phyloP scores from a whole-genome alignment of 2,888 invertebrate genomes.

The Hipparchia semele region DNA sequence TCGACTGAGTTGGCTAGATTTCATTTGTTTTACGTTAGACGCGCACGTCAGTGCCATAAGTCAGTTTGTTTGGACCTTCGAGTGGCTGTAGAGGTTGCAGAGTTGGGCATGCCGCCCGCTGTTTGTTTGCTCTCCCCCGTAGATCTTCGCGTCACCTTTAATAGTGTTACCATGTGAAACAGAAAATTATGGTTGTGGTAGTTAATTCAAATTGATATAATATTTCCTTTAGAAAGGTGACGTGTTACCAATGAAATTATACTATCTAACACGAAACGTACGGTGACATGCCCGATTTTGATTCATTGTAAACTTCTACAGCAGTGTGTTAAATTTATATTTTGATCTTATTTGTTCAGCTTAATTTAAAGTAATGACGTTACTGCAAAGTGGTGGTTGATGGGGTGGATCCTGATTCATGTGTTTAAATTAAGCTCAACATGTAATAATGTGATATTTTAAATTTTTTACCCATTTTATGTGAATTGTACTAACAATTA shows the following conservation, averaged over 20 bases:
- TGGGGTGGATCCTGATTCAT: slow-evolving; percentile 46
- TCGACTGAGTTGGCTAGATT: slow-evolving; percentile 79
- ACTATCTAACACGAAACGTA: slow-evolving; percentile 39
- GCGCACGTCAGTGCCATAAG: slow-evolving; percentile 60
- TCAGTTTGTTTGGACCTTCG: slow-evolving; percentile 51
- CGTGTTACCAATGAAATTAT: slow-evolving; percentile 52
- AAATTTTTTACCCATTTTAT: slow-evolving; percentile 73
- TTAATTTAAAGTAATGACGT: slow-evolving; percentile 70
- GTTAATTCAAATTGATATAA: slow-evolving; percentile 79
- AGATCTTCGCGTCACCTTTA: slow-evolving; percentile 59
- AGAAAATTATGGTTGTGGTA: slow-evolving; percentile 81
- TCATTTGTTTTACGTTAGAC: slow-evolving; percentile 53
- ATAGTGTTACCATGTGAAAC: slow-evolving; percentile 72
- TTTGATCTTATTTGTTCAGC: slow-evolving; percentile 75
- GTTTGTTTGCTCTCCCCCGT: slow-evolving; percentile 45
- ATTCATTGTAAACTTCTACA: slow-evolving; percentile 2
- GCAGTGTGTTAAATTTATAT: slow-evolving; percentile 49
- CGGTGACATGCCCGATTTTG: slow-evolving; percentile 32
- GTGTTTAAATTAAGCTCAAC: slow-evolving; percentile 81
- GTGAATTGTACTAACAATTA: slow-evolving; percentile 59
- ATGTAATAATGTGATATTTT: slow-evolving; percentile 83
- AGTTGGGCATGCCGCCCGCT: slow-evolving; percentile 51
- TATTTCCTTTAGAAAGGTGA: slow-evolving; percentile 69
- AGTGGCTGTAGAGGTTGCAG: slow-evolving; percentile 49
- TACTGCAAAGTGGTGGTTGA: slow-evolving; percentile 49